Evolutionary conservation across 1,140 invertebrate genomes (phyloP), one percentile per base, ranked within the genome.

Genomic region (Mercenaria mercenaria): DNA sequence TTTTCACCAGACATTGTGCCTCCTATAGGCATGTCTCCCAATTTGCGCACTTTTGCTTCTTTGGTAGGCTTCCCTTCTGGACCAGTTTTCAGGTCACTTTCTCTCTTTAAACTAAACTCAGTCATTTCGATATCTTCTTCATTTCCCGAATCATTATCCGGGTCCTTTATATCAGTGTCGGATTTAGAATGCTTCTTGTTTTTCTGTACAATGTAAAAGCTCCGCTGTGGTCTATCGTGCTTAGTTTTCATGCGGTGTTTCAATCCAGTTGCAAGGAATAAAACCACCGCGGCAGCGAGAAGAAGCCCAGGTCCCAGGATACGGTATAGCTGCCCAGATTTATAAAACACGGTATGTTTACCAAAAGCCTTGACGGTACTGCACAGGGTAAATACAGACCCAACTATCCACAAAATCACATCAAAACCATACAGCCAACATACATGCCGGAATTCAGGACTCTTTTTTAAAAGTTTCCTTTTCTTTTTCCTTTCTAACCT

Each of bases 111-210:
- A 47, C 43, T 15, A 8, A 47, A 47, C 43, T 1, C 41, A 26
- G 41, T 39, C 43, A 76, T 76, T 20, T 77, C 84, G 4, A 77
- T 76, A 41, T 87, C 84, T 56, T 87, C 84, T 47, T 50, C 84
- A 32, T 76, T 87, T 32, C 72, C 84, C 1, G 72, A 87, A 56
- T 76, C 72, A n/a, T 76, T 39, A 15, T 32, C 32, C 11, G 34
- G n/a, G 23, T 69, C 61, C 26, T 41, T 56, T 1, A 15, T 79
- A 43, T 50, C 13, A 47, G n/a, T 23, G 8, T 74, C 67, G 6
- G 37, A 1, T 41, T 32, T 41, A 32, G 8, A 29, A 10, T 41
- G 26, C 32, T 3, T 20, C n/a, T 69, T 85, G 15, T 74, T 59
- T 32, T 85, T 74, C 32, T 85, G 69, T 32, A 47, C n/a, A 3